Conservation (phyloP, 1,140 invertebrate species). For the Aphis craccivora region DNA sequence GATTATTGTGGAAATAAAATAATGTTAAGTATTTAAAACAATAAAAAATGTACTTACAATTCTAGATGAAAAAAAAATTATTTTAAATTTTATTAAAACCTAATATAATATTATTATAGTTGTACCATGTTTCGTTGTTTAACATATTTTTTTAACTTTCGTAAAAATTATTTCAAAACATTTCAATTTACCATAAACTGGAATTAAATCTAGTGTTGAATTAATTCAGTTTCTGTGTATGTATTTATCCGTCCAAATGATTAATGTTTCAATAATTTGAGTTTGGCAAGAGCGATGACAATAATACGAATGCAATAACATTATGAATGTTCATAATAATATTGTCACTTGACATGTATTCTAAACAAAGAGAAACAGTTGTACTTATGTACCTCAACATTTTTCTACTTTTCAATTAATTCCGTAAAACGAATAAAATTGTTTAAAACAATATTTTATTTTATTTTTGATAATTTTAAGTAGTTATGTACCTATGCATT, state of each 20-base stretch:
- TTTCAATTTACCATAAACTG: not conserved
- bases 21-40: not conserved
- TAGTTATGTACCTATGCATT: not conserved
- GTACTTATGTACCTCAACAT: not conserved
- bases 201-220: not conserved
- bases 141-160: not conserved
- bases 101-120: not conserved
- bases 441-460: not conserved
- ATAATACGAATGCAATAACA: not conserved
- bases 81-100: conserved; percentile 1
- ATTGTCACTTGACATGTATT: not conserved
- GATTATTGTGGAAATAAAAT: not conserved
- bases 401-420: not conserved
- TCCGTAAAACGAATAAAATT: not conserved
- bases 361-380: not conserved
- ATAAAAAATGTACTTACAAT: not conserved
- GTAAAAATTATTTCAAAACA: not conserved
- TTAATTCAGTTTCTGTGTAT: not conserved
- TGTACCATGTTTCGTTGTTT: not conserved
- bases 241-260: not conserved
- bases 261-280: not conserved
- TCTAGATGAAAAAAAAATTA: not conserved
- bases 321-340: not conserved
- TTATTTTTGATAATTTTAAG: not conserved
- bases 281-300: not conserved